Evolutionary conservation across 2,113 vertebrate genomes (phyloP), one percentile per base, ranked within the genome.

Genomic region (Melierax canorus): DNA sequence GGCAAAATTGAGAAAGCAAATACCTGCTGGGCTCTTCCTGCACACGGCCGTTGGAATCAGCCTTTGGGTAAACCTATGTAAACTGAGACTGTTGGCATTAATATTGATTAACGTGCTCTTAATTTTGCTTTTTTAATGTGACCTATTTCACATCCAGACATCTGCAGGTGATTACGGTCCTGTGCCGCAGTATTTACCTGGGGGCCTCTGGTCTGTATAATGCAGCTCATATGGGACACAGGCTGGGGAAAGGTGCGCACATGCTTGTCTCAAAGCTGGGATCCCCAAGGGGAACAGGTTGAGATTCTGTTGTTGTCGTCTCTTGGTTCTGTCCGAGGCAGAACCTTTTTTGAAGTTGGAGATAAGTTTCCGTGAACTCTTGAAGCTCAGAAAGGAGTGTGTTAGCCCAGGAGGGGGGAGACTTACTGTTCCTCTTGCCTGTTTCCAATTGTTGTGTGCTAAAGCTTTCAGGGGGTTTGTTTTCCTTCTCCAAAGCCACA

Each of bases 31-130:
- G 89, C 50, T 55, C 53, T 3, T 20, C 71, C 55, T 59, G 79
- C 8, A 1, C 1, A 2, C 6, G n/a, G 12, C 53, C 7, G 1
- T 8, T 11, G 41, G 68, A 56, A 8, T 2, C 6, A 23, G 26
- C 43, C 68, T 27, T 11, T 2, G 15, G 10, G 27, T 48, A 53
- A 51, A 10, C 38, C 46, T 12, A 5, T 24, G n/a, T 36, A 10
- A 10, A 30, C 6, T 1, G 43, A 15, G 20, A 6, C 55, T 3
- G 9, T 4, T 46, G 50, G 22, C 64, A 3, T 39, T 29, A 12
- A 32, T 21, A 13, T 8, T 56, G 69, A 67, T 88, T 22, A 39
- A 36, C 0, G 1, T 1, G 27, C 78, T 84, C 11, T 19, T 22
- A 3, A 16, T 6, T 41, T 26, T 32, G 55, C 64, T 62, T 43